Percentiles rank a stretch among this genome's conserved stretches.
Evolutionary conservation across 2,797 vertebrate genomes (phyloP).

Genomic region (Diplodus sargus): DNA sequence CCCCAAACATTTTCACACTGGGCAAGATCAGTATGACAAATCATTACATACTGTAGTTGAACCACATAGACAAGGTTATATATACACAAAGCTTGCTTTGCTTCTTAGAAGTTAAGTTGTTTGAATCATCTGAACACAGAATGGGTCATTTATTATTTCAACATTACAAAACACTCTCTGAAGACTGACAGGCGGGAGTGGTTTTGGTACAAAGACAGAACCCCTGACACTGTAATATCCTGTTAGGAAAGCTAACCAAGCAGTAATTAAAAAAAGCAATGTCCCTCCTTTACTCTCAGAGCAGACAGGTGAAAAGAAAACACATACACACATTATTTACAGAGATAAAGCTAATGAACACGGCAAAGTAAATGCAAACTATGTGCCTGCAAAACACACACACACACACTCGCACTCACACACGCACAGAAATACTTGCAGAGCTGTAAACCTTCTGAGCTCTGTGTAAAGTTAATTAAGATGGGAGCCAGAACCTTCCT

Average conservation of each 20-base stretch:
- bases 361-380: slow-evolving; percentile 66
- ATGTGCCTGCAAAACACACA: slow-evolving; percentile 53
- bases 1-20: slow-evolving; percentile 62
- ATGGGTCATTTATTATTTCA: slow-evolving; percentile 52
- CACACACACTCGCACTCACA: slow-evolving; percentile 24
- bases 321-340: slow-evolving; percentile 50
- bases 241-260: slow-evolving; percentile 43
- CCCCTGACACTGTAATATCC: slow-evolving; percentile 60
- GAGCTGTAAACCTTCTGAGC: slow-evolving; percentile 66
- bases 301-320: slow-evolving; percentile 22
- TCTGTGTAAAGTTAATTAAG: slow-evolving; percentile 47
- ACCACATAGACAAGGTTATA: slow-evolving; percentile 77
- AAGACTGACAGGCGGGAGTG: slow-evolving; percentile 61
- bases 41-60: slow-evolving; percentile 73
- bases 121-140: slow-evolving; percentile 68
- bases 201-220: slow-evolving; percentile 67
- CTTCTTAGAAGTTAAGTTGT: slow-evolving; percentile 76
- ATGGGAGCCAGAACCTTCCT: slow-evolving; percentile 43
- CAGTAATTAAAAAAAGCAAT: slow-evolving; percentile 29
- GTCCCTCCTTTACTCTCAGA: slow-evolving; percentile 41
- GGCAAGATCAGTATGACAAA: slow-evolving; percentile 79
- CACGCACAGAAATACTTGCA: slow-evolving; percentile 52
- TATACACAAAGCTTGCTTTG: slow-evolving; percentile 74
- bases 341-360: slow-evolving; percentile 75
- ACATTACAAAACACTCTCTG: slow-evolving; percentile 55